These are phyloP conservation scores for Scarus forsteni DNA, from an alignment of 2,797 vertebrate species.

Conservation along the genomic window DNA sequence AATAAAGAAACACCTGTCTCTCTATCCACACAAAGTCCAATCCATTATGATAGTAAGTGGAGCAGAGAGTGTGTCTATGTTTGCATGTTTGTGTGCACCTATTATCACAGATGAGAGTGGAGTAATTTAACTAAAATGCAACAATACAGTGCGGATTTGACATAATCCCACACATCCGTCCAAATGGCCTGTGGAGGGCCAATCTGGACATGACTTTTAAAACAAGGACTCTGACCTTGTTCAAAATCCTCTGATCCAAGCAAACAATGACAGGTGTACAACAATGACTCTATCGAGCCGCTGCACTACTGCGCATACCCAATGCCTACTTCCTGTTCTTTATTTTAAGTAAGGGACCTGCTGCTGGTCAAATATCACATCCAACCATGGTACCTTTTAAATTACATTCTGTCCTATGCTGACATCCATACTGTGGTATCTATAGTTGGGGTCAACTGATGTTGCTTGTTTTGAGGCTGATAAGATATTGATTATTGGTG, in stretches of 20 bases:
- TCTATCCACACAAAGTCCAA: slow-evolving; percentile 64
- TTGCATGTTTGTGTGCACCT: slow-evolving; percentile 51
- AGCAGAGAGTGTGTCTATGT: slow-evolving; percentile 10
- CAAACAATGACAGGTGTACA: slow-evolving; percentile 1
- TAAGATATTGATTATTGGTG: too few relatives aligned
- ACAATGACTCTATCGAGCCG: not conserved
- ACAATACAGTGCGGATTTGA: slow-evolving; percentile 78
- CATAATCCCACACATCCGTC: slow-evolving; percentile 76
- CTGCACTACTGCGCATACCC: not conserved
- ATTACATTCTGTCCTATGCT: too few relatives aligned
- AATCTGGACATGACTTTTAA: slow-evolving; percentile 65
- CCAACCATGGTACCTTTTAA: too few relatives aligned
- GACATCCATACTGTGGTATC: too few relatives aligned
- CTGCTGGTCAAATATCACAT: too few relatives aligned
- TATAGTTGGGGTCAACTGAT: too few relatives aligned
- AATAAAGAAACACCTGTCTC: slow-evolving; percentile 63
- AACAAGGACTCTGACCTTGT: slow-evolving; percentile 58
- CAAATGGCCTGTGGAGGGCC: slow-evolving; percentile 49
- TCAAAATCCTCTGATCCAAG: slow-evolving; percentile 52
- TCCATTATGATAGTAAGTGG: slow-evolving; percentile 61
- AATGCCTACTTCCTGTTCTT: too few relatives aligned
- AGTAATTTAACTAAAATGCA: slow-evolving; percentile 83
- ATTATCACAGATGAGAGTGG: slow-evolving; percentile 77
- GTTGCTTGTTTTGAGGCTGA: too few relatives aligned
- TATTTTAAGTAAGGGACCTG: too few relatives aligned